These are phyloP conservation scores for Calameuta idolon DNA, from an alignment of 2,888 invertebrate species.

Conservation along the genomic window DNA sequence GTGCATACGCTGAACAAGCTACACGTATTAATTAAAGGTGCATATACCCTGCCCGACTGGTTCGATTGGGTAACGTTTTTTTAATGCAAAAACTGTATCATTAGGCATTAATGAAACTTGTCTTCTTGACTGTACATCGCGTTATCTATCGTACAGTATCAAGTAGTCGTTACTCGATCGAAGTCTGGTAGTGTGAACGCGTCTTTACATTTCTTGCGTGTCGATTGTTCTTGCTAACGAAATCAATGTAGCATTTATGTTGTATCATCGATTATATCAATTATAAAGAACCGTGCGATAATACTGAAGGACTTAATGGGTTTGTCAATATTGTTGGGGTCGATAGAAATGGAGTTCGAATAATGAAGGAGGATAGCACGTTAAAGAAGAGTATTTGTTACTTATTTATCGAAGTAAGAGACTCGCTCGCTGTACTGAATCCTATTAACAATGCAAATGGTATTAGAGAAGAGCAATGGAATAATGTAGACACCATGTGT, in stretches of 20 bases:
- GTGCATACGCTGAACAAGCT: too few relatives aligned
- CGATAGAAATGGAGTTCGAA: background rate
- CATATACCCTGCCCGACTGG: too few relatives aligned
- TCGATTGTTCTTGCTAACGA: background rate
- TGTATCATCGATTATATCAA: background rate
- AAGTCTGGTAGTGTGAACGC: background rate
- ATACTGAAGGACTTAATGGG: background rate
- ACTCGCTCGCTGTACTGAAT: background rate
- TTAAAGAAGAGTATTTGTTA: background rate
- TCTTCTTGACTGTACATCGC: background rate
- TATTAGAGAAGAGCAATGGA: slow-evolving; percentile 18
- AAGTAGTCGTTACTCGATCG: background rate
- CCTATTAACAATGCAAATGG: slow-evolving; percentile 42
- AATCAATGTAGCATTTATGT: background rate
- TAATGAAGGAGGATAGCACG: background rate
- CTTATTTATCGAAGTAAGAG: background rate
- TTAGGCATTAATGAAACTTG: background rate
- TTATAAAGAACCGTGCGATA: background rate
- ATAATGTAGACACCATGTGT: slow-evolving; percentile 26
- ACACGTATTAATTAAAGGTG: too few relatives aligned
- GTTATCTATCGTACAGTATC: background rate
- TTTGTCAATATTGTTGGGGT: background rate
- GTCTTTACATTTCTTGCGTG: background rate
- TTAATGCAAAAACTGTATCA: background rate
- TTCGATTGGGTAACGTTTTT: background rate